Base-by-base conservation (phyloP, 2,888 invertebrate species). In the Tipula confusa region DNA sequence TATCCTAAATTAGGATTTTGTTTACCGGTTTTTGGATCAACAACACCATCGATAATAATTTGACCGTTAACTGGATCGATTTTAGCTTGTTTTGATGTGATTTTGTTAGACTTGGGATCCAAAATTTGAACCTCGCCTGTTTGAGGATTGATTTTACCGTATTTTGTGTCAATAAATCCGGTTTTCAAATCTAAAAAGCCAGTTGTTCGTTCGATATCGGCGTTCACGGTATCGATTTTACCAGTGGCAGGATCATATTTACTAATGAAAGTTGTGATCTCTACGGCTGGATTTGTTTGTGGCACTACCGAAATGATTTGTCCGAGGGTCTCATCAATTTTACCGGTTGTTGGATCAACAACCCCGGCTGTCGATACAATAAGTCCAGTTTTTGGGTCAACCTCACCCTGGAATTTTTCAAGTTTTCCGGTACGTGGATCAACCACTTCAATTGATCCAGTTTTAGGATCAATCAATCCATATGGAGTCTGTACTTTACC, bases 401-500 rank as follows among this genome's bases (percentile, higher is more conserved):
- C 89, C 84, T 91, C 90, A 18, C 94, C 94, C 85, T 93, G 92
- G 85, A 92, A 91, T 7, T 91, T 89, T 85, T 93, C 92, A 85
- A 91, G 92, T 86, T 93, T 93, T 29, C 94, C 94, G 0, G 93
- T 91, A 29, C 91, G 87, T 11, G 92, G 91, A 85, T 94, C 93
- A 29, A 92, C 90, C 0, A 93, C 90, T 79, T 93, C 90, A 83
- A 94, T 90, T 24, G 91, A 92, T 11, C 93, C 94, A 84, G 91
- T 93, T 85, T 92, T 92, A 0, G 93, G 93, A 88, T 94, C 93
- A 85, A 94, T 91, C 6, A 93, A 91, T 48, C 94, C 94, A 85
- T 94, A 94, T 88, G 94, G 94, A 2, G 93, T 93, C 88, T 94
- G 94, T 84, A 94, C 93, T 84, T 92, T 89, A 18, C 94, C 94